phyloP scores from a whole-genome alignment of 30 jellyfish, hydroid and myxozoan species.

The Mastigias papua region DNA sequence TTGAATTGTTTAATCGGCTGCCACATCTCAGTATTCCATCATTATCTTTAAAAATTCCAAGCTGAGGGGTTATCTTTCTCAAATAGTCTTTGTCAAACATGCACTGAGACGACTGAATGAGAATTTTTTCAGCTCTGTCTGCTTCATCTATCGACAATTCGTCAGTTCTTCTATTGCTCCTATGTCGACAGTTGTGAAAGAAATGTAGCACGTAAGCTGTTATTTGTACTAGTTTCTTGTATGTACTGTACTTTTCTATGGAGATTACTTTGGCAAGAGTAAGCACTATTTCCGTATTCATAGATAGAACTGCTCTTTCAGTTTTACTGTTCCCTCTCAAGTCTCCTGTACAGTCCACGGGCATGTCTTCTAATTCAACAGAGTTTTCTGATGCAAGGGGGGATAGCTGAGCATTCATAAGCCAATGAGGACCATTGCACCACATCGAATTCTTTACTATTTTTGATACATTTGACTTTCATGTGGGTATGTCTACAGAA shows the following conservation, averaged over 20 bases:
- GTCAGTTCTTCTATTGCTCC: not conserved
- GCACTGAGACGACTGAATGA: not conserved
- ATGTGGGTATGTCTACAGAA: conserved; percentile 34
- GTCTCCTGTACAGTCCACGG: too few species aligned
- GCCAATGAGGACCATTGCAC: conserved; percentile 27
- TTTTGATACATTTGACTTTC: conserved; percentile 15
- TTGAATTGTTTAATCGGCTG: conserved; percentile 39
- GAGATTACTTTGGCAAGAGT: not conserved
- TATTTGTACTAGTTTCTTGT: not conserved
- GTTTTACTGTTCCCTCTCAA: too few species aligned
- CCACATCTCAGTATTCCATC: conserved; percentile 20
- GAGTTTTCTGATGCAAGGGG: not conserved
- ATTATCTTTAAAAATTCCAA: conserved; percentile 14
- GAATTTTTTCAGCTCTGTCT: conserved; percentile 20
- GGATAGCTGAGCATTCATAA: not conserved
- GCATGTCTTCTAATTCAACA: too few species aligned
- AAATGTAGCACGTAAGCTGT: conserved; percentile 28
- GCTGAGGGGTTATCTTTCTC: conserved; percentile 4
- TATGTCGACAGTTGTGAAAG: not conserved
- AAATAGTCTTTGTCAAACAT: conserved; percentile 1
- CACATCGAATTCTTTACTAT: conserved; percentile 10
- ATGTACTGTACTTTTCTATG: conserved; percentile 14
- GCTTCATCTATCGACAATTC: not conserved
- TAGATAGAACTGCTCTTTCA: too few species aligned
- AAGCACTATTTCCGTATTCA: not conserved